These are phyloP conservation scores for Papilio dardanus DNA, from an alignment of 1,140 invertebrate genomes.

Conservation along the genomic window DNA sequence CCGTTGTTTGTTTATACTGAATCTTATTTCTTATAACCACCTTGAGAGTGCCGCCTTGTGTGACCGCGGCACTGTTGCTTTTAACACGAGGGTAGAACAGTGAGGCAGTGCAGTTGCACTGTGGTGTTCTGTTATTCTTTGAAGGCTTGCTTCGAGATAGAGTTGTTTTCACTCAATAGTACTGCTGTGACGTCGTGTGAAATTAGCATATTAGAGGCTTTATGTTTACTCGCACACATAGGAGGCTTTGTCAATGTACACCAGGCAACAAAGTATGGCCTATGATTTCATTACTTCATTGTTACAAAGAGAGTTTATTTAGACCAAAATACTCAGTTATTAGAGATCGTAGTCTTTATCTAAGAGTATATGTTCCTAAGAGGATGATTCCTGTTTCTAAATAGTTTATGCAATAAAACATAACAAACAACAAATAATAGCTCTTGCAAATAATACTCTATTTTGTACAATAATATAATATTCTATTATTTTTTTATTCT, in stretches of 20 bases:
- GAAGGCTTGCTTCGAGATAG: no score
- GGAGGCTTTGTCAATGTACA: not conserved
- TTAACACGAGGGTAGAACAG: not conserved
- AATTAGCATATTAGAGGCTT: not conserved
- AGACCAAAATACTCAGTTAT: not conserved
- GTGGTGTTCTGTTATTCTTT: not conserved
- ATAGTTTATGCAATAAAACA: no score
- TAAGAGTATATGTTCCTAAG: not conserved
- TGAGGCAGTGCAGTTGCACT: not conserved
- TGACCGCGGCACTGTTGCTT: not conserved
- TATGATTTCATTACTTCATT: not conserved
- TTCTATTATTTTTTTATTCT: not conserved
- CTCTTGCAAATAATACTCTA: no score
- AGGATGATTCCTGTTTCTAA: no score
- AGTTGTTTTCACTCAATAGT: no score
- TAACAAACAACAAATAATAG: no score
- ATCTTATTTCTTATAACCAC: slow-evolving; percentile 49
- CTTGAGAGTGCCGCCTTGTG: slow-evolving; percentile 39
- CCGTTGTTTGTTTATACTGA: slow-evolving; percentile 52
- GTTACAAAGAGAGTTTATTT: not conserved
- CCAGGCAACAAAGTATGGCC: not conserved
- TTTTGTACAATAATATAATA: no score
- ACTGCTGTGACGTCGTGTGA: not conserved
- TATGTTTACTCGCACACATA: slow-evolving; percentile 38
- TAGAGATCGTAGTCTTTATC: not conserved